A percentile compares a stretch with the other conserved stretches of the same genome.
Conservation (phyloP, 2,888 invertebrate genomes). For the Tipula vernalis region DNA sequence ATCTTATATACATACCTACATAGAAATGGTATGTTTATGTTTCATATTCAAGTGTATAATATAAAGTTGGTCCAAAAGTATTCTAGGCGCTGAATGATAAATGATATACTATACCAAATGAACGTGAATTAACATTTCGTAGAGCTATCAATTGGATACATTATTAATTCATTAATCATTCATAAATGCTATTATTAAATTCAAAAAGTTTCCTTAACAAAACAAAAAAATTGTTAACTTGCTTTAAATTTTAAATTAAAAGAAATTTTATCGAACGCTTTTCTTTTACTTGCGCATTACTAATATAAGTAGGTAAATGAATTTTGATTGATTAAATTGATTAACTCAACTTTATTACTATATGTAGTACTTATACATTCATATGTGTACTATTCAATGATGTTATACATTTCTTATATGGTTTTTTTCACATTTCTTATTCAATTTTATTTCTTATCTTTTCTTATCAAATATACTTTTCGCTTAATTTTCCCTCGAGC, state of each 20-base stretch:
- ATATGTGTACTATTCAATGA: not conserved
- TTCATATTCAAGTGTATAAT: not conserved
- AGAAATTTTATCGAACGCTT: not conserved
- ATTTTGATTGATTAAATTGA: not conserved
- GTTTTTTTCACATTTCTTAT: not conserved
- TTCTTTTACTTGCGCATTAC: too few species aligned
- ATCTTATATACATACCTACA: not conserved
- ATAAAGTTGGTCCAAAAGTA: not conserved
- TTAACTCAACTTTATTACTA: not conserved
- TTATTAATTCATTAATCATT: not conserved
- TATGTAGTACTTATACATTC: not conserved
- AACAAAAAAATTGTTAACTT: not conserved
- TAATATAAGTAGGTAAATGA: not conserved
- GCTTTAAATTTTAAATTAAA: not conserved
- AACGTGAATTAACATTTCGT: not conserved
- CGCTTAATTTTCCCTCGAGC: not conserved
- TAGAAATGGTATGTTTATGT: not conserved
- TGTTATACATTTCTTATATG: not conserved
- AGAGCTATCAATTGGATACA: not conserved
- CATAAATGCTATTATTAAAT: not conserved
- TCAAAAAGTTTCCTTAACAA: not conserved
- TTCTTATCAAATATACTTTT: not conserved
- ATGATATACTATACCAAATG: not conserved
- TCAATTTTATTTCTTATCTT: not conserved
- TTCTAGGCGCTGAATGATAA: not conserved